A percentile compares a stretch with the other conserved stretches of the same genome.
Conservation (phyloP, 2,113 vertebrate species). For the Larimichthys polyactis region DNA sequence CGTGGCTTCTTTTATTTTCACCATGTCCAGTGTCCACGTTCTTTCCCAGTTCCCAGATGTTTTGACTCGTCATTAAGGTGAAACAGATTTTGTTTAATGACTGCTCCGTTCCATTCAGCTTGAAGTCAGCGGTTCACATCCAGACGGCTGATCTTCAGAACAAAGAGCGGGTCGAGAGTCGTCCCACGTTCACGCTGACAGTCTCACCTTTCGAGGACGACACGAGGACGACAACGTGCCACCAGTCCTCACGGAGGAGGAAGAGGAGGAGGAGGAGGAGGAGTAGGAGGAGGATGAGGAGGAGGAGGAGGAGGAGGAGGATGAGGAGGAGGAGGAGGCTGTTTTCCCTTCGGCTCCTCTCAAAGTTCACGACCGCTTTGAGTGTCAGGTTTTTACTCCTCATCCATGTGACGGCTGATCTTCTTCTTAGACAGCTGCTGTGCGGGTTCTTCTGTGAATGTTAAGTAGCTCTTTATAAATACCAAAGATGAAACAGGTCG, state of each 20-base stretch:
- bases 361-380: constrained; percentile 17
- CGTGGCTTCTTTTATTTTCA: too few species aligned
- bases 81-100: neutral
- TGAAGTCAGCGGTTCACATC: neutral
- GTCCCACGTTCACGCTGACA: constrained; percentile 8
- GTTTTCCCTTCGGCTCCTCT: constrained; percentile 25
- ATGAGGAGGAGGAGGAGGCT: too few species aligned
- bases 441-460: constrained; percentile 33
- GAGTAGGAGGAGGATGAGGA: too few species aligned
- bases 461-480: constrained; percentile 50
- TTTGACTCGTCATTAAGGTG: too few species aligned
- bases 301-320: neutral
- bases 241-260: neutral
- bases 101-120: neutral
- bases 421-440: neutral
- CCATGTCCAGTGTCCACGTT: too few species aligned
- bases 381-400: neutral
- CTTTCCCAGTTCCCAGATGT: too few species aligned
- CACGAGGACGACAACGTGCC: neutral
- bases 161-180: neutral
- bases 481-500: constrained; percentile 57
- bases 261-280: neutral
- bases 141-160: neutral
- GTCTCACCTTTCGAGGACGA: neutral
- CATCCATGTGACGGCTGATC: constrained; percentile 33